These are phyloP conservation scores for Perca fluviatilis DNA, from an alignment of 2,113 vertebrate genomes.

Conservation along the genomic window DNA sequence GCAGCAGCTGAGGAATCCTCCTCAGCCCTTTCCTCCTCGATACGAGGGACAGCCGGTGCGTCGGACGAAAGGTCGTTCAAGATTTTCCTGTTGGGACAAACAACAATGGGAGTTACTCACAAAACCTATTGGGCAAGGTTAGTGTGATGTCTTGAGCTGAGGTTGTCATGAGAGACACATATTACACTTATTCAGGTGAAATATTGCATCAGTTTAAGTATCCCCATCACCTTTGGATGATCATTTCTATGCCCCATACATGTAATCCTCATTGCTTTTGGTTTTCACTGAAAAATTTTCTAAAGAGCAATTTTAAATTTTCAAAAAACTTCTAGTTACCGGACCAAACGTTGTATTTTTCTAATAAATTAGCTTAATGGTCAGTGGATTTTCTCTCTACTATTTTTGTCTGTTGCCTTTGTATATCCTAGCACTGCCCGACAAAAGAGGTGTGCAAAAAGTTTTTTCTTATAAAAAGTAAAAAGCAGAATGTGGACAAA, in stretches of 20 bases:
- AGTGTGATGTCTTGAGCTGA: neutral
- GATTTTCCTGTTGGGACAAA: slow-evolving; percentile 90
- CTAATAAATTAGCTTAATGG: too few species aligned
- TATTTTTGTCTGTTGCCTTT: too few species aligned
- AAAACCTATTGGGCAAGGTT: neutral
- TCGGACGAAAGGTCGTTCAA: slow-evolving; percentile 98
- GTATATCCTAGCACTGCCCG: too few species aligned
- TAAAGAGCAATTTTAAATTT: neutral
- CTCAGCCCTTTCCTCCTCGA: slow-evolving; percentile 98
- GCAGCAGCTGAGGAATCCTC: slow-evolving; percentile 86
- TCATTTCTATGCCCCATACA: neutral
- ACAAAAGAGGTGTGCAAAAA: too few species aligned
- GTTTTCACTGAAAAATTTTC: neutral
- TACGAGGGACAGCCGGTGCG: slow-evolving; percentile 94
- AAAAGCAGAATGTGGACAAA: neutral
- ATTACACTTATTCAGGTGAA: neutral
- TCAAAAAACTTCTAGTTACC: neutral
- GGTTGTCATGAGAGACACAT: neutral
- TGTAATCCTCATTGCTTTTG: neutral
- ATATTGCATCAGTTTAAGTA: neutral
- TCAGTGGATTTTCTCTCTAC: too few species aligned
- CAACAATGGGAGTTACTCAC: neutral
- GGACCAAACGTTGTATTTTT: too few species aligned
- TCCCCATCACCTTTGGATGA: neutral
- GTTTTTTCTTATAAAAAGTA: neutral